phyloP scores from a whole-genome alignment of 2,797 vertebrate species.

The Clarias pachynema region DNA sequence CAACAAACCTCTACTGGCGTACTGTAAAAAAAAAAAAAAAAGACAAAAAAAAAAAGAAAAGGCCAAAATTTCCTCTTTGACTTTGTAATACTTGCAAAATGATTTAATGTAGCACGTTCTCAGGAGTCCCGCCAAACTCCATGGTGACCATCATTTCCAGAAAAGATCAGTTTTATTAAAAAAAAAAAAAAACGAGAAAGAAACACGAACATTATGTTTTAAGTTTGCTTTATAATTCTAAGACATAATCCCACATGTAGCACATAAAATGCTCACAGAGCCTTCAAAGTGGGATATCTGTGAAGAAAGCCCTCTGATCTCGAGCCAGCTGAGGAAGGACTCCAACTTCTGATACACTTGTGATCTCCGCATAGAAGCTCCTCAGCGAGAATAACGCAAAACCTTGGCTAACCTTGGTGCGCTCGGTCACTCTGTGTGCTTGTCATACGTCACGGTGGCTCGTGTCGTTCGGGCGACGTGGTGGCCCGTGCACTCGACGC shows the following conservation, averaged over 20 bases:
- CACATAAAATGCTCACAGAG: background rate
- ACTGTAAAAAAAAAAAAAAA: background rate
- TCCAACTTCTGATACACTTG: background rate
- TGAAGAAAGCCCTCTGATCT: background rate
- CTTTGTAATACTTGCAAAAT: background rate
- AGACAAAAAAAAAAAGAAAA: background rate
- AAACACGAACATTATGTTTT: too few species aligned
- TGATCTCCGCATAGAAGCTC: background rate
- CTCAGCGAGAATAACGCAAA: background rate
- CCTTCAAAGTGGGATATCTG: background rate
- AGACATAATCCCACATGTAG: background rate
- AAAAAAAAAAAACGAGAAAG: too few species aligned
- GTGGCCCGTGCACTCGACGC: background rate
- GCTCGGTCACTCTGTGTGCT: background rate
- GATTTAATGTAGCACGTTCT: background rate
- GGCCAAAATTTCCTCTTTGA: background rate
- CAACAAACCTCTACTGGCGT: background rate
- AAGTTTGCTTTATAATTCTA: background rate
- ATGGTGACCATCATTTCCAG: background rate
- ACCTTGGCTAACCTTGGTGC: background rate
- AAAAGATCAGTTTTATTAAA: background rate
- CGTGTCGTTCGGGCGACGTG: background rate
- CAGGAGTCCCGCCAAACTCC: background rate
- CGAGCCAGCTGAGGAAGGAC: background rate
- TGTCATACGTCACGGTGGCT: too few species aligned